phyloP scores from a whole-genome alignment of 2,888 invertebrate genomes.

The Sepiola atlantica region DNA sequence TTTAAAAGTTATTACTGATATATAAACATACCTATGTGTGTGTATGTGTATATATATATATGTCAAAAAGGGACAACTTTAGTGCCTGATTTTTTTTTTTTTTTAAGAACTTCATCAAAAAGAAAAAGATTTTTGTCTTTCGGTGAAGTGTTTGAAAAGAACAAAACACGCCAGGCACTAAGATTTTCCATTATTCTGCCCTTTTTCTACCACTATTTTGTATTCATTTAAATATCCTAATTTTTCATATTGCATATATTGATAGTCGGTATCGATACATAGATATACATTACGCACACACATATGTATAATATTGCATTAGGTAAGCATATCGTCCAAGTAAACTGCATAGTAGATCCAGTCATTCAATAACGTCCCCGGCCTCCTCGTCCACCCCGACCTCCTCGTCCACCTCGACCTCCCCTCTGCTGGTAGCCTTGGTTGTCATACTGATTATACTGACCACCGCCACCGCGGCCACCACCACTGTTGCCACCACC shows the following conservation, averaged over 20 bases:
- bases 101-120: too few species aligned
- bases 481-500: constrained; percentile 52
- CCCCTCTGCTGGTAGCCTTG: constrained; percentile 48
- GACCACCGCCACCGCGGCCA: constrained; percentile 51
- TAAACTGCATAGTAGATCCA: constrained; percentile 49
- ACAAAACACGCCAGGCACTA: too few species aligned
- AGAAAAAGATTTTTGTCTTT: too few species aligned
- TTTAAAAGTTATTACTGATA: constrained; percentile 41
- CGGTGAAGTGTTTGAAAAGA: too few species aligned
- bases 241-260: not conserved
- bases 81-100: too few species aligned
- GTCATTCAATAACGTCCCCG: constrained; percentile 53
- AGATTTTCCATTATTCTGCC: too few species aligned
- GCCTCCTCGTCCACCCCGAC: constrained; percentile 50
- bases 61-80: not conserved
- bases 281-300: not conserved
- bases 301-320: not conserved
- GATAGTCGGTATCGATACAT: not conserved
- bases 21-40: constrained; percentile 43
- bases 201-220: not conserved
- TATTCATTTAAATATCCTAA: not conserved
- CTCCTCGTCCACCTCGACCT: constrained; percentile 53
- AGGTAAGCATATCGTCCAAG: not conserved
- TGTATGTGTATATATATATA: constrained; percentile 46
- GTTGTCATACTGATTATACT: constrained; percentile 5